Evolutionary conservation across 2,797 vertebrate genomes (phyloP).

Genomic region (Aythya fuligula): DNA sequence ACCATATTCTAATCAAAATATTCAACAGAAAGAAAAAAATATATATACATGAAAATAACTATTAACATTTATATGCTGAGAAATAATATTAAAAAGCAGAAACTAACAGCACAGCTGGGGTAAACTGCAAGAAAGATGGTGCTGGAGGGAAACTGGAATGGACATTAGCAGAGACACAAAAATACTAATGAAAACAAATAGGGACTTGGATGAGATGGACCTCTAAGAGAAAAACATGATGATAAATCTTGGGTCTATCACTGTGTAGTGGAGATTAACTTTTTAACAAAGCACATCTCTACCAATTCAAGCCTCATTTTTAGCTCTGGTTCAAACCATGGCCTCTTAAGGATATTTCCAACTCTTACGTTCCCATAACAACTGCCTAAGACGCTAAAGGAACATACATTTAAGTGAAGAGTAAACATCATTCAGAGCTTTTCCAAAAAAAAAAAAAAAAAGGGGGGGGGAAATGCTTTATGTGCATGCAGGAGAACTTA

Average conservation of each 20-base stretch:
- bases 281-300: neutral
- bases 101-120: neutral
- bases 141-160: neutral
- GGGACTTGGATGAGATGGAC: neutral
- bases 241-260: neutral
- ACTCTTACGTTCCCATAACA: neutral
- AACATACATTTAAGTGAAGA: neutral
- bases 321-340: neutral
- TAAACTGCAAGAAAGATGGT: neutral
- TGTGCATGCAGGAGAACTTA: neutral
- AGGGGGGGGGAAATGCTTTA: neutral
- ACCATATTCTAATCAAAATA: neutral
- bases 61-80: neutral
- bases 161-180: neutral
- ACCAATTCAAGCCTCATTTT: neutral
- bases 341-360: neutral
- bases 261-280: neutral
- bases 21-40: neutral
- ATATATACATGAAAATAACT: neutral
- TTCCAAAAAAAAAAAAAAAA: neutral
- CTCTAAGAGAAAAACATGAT: neutral
- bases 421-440: neutral
- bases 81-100: neutral
- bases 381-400: neutral
- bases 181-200: neutral